Evolutionary conservation across 2,113 vertebrate species (phyloP), one percentile per base, ranked within the genome.

Genomic region (Sinocyclocheilus grahami): DNA sequence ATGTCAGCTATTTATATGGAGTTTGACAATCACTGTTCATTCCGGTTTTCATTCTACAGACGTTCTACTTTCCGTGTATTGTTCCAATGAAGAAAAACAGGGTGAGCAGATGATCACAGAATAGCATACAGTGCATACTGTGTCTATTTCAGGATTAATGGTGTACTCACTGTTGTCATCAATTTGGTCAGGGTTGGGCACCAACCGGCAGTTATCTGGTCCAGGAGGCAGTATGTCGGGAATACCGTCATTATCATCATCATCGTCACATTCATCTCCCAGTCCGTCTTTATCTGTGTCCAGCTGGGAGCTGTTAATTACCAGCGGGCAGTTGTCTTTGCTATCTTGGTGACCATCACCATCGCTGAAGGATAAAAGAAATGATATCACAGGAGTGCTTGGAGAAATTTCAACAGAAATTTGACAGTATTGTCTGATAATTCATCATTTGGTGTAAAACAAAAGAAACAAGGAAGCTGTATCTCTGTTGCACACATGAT

Each of bases 271-370:
- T 88, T 99, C 98, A 0, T 99, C 98, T 1, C 98, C 98, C 11
- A 96, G 72, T 2, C 98, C 98, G 0, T 99, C 98, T 91, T 99
- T 99, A 92, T 99, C 98, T 0, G 96, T 96, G 94, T 99, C 98
- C 89, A 98, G 91, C 92, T 99, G 98, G 62, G 97, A 97, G 88
- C 98, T 99, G 92, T 99, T 99, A 82, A 99, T 99, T 86, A 98
- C 83, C 0, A 93, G 94, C 16, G 98, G 98, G 90, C 98, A 99
- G 88, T 99, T 99, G 92, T 99, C 98, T 81, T 97, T 97, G 92
- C 95, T 97, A 91, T 99, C 98, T 92, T 99, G 98, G 93, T 99
- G 97, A 42, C 98, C 98, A 7, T 99, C 98, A 0, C 98, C 98
- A 1, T 99, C 98, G 0, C 98, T 99, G 88, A 0, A 62, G 30